phyloP scores from a whole-genome alignment of 2,888 invertebrate species.

The Andrena minutula region DNA sequence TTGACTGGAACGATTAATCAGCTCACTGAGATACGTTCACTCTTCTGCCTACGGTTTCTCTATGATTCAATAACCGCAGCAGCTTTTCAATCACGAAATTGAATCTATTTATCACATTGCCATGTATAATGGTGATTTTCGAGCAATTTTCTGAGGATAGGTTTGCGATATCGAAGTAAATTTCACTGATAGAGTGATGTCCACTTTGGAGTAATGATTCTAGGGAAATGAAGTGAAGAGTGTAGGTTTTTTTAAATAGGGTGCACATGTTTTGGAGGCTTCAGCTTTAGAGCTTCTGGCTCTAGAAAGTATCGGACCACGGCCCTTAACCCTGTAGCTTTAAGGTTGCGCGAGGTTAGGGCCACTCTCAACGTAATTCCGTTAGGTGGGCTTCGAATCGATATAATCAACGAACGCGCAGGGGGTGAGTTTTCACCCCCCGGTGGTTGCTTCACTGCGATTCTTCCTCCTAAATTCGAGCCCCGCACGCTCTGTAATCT shows the following conservation, averaged over 20 bases:
- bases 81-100: not conserved
- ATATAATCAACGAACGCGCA: constrained; percentile 76
- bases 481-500: constrained; percentile 55
- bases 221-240: not conserved
- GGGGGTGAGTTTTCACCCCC: constrained; percentile 65
- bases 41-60: not conserved
- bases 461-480: constrained; percentile 72
- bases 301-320: constrained; percentile 36
- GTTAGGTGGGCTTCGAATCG: constrained; percentile 77
- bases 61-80: not conserved
- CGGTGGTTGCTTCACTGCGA: constrained; percentile 64
- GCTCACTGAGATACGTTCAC: not conserved
- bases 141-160: not conserved
- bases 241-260: not conserved
- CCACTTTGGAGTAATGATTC: not conserved
- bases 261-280: not conserved
- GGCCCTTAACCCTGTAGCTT: constrained; percentile 64
- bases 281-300: constrained; percentile 17
- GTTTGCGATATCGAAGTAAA: not conserved
- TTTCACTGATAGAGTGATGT: not conserved
- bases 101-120: not conserved
- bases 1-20: constrained; percentile 27
- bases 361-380: constrained; percentile 73
- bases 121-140: not conserved
- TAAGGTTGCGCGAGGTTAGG: constrained; percentile 80